These are phyloP conservation scores for Lepus townsendii DNA, from an alignment of 2,797 vertebrate species.

Conservation along the genomic window DNA sequence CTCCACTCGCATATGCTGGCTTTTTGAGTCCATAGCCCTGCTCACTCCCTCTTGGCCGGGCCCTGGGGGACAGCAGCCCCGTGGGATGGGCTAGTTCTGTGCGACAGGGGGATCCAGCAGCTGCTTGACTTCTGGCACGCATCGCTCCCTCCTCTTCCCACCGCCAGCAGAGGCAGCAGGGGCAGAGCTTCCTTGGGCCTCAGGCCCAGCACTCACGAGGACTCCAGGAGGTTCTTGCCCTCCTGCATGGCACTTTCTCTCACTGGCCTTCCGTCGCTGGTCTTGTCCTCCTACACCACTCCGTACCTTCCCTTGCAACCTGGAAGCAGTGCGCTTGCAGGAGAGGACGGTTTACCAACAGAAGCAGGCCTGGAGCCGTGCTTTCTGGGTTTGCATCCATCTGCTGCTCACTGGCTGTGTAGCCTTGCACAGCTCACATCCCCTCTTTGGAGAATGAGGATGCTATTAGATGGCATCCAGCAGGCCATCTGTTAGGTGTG, in stretches of 20 bases:
- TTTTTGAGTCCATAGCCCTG: background rate
- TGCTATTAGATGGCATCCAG: background rate
- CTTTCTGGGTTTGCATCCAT: background rate
- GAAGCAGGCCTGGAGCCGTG: background rate
- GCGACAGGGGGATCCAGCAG: background rate
- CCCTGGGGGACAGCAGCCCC: background rate
- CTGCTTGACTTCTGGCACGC: background rate
- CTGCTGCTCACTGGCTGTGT: background rate
- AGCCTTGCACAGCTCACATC: background rate
- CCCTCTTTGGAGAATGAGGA: background rate
- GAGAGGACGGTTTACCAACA: background rate
- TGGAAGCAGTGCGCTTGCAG: background rate
- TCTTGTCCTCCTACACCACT: background rate
- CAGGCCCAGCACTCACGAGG: rapidly evolving
- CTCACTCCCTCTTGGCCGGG: background rate
- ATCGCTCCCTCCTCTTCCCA: no score
- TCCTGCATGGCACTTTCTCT: background rate
- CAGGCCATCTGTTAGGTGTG: background rate
- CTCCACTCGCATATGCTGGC: background rate
- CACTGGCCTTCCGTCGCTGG: background rate
- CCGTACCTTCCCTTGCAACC: background rate
- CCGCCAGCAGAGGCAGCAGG: rapidly evolving
- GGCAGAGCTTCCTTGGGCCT: background rate
- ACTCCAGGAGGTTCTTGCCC: rapidly evolving
- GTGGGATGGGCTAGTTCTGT: background rate